Percentiles rank a stretch among this genome's conserved stretches.
Conservation (phyloP, 2,113 vertebrate genomes). For the Neotragus moschatus region DNA sequence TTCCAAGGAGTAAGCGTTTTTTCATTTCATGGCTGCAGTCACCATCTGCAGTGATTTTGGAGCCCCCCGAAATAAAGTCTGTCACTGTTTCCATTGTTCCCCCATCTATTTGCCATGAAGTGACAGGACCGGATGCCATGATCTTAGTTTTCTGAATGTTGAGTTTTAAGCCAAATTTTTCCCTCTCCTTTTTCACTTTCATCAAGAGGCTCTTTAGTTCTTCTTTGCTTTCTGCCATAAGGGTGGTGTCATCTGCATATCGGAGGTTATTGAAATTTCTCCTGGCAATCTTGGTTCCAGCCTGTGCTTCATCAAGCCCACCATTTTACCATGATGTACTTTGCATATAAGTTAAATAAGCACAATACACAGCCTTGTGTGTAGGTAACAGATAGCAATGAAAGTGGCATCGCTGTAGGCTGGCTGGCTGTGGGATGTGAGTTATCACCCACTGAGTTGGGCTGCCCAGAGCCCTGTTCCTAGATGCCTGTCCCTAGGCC, state of each 20-base stretch:
- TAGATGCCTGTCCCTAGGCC: accelerated
- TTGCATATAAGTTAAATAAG: neutral
- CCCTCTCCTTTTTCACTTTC: neutral
- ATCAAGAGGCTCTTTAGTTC: neutral
- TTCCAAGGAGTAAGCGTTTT: neutral
- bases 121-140: neutral
- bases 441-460: accelerated
- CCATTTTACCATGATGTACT: neutral
- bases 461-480: neutral
- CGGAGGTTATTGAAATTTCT: neutral
- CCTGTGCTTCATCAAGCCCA: neutral
- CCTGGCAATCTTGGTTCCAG: neutral
- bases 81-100: neutral
- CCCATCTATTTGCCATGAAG: neutral
- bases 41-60: neutral
- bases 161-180: neutral
- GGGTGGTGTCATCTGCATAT: neutral
- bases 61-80: neutral
- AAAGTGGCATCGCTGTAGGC: accelerated
- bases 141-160: neutral
- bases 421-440: accelerated
- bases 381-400: neutral
- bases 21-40: neutral
- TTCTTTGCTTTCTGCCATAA: neutral
- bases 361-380: neutral